A percentile compares a stretch with the other conserved stretches of the same genome.
These are phyloP conservation scores for Balaenoptera acutorostrata DNA, from an alignment of 2,113 vertebrate species.

Conservation along the genomic window DNA sequence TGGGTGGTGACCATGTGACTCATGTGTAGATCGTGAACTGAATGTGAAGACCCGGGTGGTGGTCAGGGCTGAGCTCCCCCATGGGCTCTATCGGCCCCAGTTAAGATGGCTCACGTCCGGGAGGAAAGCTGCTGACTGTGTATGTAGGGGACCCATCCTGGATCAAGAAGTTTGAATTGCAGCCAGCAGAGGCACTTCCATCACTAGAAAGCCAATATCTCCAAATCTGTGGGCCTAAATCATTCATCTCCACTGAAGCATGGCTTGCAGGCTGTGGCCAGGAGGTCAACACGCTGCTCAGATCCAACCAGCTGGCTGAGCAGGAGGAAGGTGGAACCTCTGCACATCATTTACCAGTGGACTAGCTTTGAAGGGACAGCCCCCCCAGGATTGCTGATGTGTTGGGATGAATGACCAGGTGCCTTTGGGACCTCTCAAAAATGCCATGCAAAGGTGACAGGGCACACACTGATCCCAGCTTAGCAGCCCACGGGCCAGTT, in stretches of 20 bases:
- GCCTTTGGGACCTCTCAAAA: neutral
- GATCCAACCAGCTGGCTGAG: neutral
- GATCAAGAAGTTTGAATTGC: neutral
- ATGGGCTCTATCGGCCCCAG: rapidly evolving
- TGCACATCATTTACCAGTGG: rapidly evolving
- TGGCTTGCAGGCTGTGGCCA: rapidly evolving
- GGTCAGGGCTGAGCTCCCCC: neutral
- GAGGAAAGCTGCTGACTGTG: neutral
- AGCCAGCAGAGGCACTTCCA: neutral
- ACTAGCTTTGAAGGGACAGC: neutral
- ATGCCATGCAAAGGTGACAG: neutral
- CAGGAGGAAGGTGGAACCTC: neutral
- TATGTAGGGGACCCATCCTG: neutral
- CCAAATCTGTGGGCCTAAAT: neutral
- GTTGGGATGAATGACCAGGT: neutral
- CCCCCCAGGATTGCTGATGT: too few species aligned
- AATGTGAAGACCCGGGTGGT: neutral
- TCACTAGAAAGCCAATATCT: neutral
- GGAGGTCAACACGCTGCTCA: neutral
- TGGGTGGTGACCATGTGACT: rapidly evolving
- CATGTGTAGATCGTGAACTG: rapidly evolving
- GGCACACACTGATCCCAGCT: rapidly evolving
- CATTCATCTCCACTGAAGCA: neutral
- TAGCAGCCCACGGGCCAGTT: neutral
- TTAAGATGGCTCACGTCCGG: rapidly evolving